Conservation (phyloP, 2,113 vertebrate genomes). For the Arothron firmamentum region DNA sequence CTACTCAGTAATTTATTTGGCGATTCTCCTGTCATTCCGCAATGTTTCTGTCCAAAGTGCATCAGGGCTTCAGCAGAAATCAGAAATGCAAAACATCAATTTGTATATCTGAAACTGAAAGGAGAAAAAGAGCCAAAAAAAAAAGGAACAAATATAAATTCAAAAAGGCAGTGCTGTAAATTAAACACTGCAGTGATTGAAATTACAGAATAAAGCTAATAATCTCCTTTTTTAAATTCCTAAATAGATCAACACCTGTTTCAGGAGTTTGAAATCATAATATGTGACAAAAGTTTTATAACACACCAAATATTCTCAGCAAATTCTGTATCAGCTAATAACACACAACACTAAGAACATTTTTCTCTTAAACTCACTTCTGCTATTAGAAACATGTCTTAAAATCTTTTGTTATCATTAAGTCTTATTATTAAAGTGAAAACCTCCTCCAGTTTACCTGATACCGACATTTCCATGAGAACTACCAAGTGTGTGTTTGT, state of each 20-base stretch:
- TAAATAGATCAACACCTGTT: too few relatives aligned
- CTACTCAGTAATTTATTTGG: constrained; percentile 32
- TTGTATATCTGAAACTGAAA: too few relatives aligned
- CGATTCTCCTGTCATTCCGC: constrained; percentile 13
- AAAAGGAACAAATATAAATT: too few relatives aligned
- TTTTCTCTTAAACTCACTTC: constrained; percentile 27
- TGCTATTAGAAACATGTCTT: constrained; percentile 24
- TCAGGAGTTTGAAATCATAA: too few relatives aligned
- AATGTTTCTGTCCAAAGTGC: constrained; percentile 14
- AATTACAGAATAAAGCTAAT: background rate
- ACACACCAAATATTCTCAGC: background rate
- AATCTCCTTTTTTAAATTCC: background rate
- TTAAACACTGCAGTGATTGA: constrained; percentile 4
- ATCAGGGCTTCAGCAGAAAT: background rate
- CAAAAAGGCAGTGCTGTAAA: background rate
- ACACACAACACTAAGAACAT: background rate
- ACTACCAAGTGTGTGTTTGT: constrained; percentile 3
- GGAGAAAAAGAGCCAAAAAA: too few relatives aligned
- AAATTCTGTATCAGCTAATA: constrained; percentile 8
- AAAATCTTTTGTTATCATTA: constrained; percentile 21
- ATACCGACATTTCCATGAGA: constrained; percentile 43
- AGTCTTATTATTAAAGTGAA: constrained; percentile 20
- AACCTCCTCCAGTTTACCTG: constrained; percentile 32
- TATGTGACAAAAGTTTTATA: too few relatives aligned
- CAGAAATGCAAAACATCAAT: too few relatives aligned